Evolutionary conservation across 2,888 invertebrate species (phyloP).

Genomic region (Sminthurinus aureus): DNA sequence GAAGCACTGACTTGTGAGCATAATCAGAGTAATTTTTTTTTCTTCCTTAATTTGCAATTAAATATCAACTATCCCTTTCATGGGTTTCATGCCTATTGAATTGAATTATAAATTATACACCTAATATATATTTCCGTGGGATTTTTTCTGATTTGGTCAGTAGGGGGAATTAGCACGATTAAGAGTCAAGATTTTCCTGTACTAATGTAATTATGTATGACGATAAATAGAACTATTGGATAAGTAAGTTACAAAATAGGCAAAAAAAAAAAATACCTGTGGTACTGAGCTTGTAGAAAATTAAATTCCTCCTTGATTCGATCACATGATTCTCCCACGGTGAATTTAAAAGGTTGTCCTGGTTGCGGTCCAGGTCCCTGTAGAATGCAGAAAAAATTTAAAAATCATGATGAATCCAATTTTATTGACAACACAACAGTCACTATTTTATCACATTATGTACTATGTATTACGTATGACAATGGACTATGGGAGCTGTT

Average conservation of each 20-base stretch:
- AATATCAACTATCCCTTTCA: too few relatives aligned
- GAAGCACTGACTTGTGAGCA: too few relatives aligned
- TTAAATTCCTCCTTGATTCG: constrained; percentile 95
- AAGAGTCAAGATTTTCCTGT: too few relatives aligned
- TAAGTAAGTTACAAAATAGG: not conserved
- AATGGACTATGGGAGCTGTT: not conserved
- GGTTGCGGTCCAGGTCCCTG: constrained; percentile 58
- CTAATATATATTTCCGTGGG: too few relatives aligned
- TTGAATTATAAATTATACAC: too few relatives aligned
- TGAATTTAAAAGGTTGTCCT: constrained; percentile 80
- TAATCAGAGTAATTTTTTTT: too few relatives aligned
- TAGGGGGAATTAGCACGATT: too few relatives aligned
- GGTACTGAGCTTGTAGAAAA: constrained; percentile 93
- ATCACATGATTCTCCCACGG: constrained; percentile 91
- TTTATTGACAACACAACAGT: not conserved
- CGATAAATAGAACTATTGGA: not conserved
- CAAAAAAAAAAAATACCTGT: constrained; percentile 75
- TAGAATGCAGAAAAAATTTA: constrained; percentile 11
- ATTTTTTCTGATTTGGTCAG: too few relatives aligned
- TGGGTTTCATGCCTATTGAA: too few relatives aligned
- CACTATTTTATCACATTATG: too few relatives aligned
- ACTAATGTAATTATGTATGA: too few relatives aligned
- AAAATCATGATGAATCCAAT: not conserved
- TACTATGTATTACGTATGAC: not conserved
- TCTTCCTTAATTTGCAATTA: too few relatives aligned